A percentile compares a stretch with the other conserved stretches of the same genome.
These are phyloP conservation scores for Polypterus senegalus DNA, from an alignment of 2,113 vertebrate species.

Conservation along the genomic window DNA sequence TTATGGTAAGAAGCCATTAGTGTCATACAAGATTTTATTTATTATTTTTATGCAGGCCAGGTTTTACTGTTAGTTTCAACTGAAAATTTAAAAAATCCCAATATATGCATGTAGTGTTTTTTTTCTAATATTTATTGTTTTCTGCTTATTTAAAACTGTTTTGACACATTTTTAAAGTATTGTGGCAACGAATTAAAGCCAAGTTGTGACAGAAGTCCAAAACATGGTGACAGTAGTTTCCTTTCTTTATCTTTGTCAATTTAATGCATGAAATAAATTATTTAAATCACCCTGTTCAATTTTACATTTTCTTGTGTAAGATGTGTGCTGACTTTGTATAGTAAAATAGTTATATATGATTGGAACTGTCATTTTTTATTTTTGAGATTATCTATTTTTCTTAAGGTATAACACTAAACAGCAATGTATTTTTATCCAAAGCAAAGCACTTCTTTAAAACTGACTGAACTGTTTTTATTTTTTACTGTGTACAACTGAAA, in stretches of 20 bases:
- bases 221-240: no score
- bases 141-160: constrained; percentile 15
- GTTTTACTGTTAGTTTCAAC: constrained; percentile 4
- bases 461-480: constrained; percentile 48
- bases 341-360: constrained; percentile 17
- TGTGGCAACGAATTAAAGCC: no score
- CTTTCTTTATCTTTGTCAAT: no score
- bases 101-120: constrained; percentile 1
- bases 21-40: no score
- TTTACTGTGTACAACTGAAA: constrained; percentile 40
- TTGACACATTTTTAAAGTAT: no score
- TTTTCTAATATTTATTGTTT: constrained; percentile 10
- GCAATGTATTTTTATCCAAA: constrained; percentile 47
- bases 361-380: constrained; percentile 27
- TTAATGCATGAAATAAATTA: no score
- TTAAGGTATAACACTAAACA: constrained; percentile 59
- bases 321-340: no score
- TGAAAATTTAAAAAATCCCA: no score
- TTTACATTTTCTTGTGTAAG: no score
- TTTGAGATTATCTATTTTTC: constrained; percentile 61
- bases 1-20: no score
- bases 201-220: no score
- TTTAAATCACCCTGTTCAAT: no score
- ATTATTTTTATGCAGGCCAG: not conserved
- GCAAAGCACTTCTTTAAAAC: constrained; percentile 42